phyloP scores from a whole-genome alignment of 2,888 invertebrate genomes.

The Luperina testacea region DNA sequence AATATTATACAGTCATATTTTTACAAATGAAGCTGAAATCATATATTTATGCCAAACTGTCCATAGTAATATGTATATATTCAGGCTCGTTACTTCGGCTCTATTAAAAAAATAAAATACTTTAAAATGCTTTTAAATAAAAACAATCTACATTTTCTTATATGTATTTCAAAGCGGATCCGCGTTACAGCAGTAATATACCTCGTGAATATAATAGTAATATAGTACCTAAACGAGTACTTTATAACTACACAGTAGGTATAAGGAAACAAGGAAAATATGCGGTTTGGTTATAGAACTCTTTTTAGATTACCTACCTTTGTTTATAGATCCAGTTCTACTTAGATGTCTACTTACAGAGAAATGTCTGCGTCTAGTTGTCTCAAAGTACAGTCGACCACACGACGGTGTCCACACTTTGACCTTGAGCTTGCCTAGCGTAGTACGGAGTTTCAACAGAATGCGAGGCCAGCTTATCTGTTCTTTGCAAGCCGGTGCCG shows the following conservation, averaged over 20 bases:
- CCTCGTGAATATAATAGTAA: conserved; percentile 10
- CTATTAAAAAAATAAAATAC: background rate
- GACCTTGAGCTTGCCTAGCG: background rate
- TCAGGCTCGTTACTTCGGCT: background rate
- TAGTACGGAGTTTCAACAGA: background rate
- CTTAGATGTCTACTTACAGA: conserved; percentile 2
- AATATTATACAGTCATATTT: background rate
- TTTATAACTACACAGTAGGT: background rate
- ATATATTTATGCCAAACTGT: background rate
- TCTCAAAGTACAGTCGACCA: background rate
- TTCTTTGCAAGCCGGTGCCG: background rate
- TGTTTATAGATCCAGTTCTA: conserved; percentile 44
- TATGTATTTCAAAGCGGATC: background rate
- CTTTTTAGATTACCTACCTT: conserved; percentile 25
- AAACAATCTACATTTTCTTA: background rate
- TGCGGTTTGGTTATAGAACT: conserved; percentile 24
- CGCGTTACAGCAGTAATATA: conserved; percentile 1
- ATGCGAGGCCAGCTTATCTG: background rate
- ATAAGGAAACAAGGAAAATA: conserved; percentile 51
- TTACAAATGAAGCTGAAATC: background rate
- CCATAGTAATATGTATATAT: background rate
- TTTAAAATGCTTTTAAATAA: too few relatives aligned
- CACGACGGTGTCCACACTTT: background rate
- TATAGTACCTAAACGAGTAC: background rate
- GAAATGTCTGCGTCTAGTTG: background rate